A percentile compares a stretch with the other conserved stretches of the same genome.
Conservation (phyloP, 2,113 vertebrate genomes). For the Poecilia latipinna region DNA sequence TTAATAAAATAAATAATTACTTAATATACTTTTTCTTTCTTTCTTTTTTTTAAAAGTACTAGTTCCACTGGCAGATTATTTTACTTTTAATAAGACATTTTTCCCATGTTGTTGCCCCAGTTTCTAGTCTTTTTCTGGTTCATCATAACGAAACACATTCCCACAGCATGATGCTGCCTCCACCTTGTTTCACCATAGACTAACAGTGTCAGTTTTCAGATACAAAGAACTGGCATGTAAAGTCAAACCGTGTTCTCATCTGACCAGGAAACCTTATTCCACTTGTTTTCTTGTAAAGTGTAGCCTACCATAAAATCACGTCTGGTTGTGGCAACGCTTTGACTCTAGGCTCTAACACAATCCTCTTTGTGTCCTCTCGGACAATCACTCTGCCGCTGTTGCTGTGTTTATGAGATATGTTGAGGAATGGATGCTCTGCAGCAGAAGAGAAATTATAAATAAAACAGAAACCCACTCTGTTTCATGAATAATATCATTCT, state of each 20-base stretch:
- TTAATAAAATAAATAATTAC: too few relatives aligned
- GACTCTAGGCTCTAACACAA: constrained; percentile 83
- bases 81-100: too few relatives aligned
- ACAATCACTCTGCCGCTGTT: constrained; percentile 35
- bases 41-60: too few relatives aligned
- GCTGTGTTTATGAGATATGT: constrained; percentile 67
- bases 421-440: constrained; percentile 86
- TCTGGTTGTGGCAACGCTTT: constrained; percentile 81
- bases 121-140: not conserved
- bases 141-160: not conserved
- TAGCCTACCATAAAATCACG: constrained; percentile 80
- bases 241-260: too few relatives aligned
- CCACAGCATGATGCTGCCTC: too few relatives aligned
- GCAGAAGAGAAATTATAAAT: constrained; percentile 33
- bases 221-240: too few relatives aligned
- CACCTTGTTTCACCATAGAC: too few relatives aligned
- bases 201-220: too few relatives aligned
- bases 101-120: too few relatives aligned
- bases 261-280: too few relatives aligned
- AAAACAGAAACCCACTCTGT: not conserved
- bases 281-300: not conserved
- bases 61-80: too few relatives aligned
- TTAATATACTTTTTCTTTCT: too few relatives aligned
- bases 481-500: not conserved
- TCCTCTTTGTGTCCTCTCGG: constrained; percentile 69